Conservation (phyloP, 2,888 invertebrate genomes). For the Aspidiotus rigidus region DNA sequence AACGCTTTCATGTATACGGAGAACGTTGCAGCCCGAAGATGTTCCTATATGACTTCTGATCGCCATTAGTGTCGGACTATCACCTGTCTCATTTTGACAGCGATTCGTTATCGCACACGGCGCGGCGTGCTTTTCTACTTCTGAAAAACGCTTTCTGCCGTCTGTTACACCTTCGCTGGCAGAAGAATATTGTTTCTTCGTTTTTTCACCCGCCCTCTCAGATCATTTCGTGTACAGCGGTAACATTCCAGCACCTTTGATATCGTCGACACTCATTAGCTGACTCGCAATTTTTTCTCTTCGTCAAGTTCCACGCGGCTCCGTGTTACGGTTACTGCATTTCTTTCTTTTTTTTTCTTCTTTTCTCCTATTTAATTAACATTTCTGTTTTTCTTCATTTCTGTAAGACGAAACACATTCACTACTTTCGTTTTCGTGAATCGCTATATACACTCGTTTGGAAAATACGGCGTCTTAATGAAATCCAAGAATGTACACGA, state of each 20-base stretch:
- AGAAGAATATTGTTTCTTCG: background rate
- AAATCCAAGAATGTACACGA: no score
- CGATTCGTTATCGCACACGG: slow-evolving; percentile 21
- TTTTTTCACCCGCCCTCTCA: background rate
- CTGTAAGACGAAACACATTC: no score
- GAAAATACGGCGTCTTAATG: no score
- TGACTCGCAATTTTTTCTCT: slow-evolving; percentile 20
- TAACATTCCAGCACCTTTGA: slow-evolving; percentile 6
- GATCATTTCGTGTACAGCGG: no score
- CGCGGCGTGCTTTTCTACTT: background rate
- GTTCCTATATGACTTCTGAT: slow-evolving; percentile 21
- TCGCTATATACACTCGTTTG: no score
- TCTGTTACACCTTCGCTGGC: background rate
- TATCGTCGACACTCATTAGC: slow-evolving; percentile 29
- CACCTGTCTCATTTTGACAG: slow-evolving; percentile 31
- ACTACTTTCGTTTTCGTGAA: no score
- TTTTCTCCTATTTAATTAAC: no score
- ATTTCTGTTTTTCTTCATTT: no score
- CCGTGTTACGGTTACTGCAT: background rate
- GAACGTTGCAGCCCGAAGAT: slow-evolving; percentile 7
- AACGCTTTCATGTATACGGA: slow-evolving; percentile 14
- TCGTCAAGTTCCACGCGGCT: background rate
- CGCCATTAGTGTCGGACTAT: slow-evolving; percentile 28
- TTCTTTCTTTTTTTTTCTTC: no score
- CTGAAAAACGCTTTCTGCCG: background rate